Evolutionary conservation across 2,113 vertebrate genomes (phyloP).

Genomic region (Orthonyx spaldingii): DNA sequence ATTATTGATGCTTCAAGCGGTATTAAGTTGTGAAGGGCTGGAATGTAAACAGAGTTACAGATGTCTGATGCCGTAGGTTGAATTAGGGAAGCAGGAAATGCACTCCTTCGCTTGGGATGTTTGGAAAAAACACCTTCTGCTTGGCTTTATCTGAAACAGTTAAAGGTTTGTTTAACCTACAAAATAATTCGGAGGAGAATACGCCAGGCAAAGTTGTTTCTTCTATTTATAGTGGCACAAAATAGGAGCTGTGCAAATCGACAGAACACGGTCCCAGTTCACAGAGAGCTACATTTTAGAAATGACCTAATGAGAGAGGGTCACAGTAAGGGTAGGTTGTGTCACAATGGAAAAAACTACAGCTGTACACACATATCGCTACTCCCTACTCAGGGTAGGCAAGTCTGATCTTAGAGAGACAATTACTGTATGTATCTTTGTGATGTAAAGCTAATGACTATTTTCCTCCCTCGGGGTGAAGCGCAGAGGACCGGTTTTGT

Average conservation of each 20-base stretch:
- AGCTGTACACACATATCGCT: background rate
- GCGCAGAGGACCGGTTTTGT: background rate
- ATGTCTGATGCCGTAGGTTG: slow-evolving; percentile 57
- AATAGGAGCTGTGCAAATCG: background rate
- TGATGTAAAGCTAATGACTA: background rate
- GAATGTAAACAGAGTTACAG: slow-evolving; percentile 63
- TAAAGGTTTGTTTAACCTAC: slow-evolving; percentile 54
- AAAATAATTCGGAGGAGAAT: background rate
- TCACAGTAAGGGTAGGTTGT: background rate
- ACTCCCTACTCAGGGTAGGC: background rate
- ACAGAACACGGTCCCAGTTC: background rate
- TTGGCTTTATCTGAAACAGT: slow-evolving; percentile 41
- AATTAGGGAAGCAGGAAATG: slow-evolving; percentile 55
- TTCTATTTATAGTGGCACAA: slow-evolving; percentile 2
- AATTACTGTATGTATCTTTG: background rate
- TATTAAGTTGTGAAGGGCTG: slow-evolving; percentile 57
- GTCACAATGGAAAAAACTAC: background rate
- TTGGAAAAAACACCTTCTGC: slow-evolving; percentile 58
- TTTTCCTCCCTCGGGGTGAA: background rate
- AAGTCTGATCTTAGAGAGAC: background rate
- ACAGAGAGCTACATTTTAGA: background rate
- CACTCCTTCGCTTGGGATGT: slow-evolving; percentile 45
- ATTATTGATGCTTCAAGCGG: slow-evolving; percentile 57
- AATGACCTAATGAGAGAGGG: background rate
- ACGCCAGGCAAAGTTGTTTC: background rate